A percentile compares a stretch with the other conserved stretches of the same genome.
Evolutionary conservation across 2,888 invertebrate genomes (phyloP).

Genomic region (Stenoptilia bipunctidactyla): DNA sequence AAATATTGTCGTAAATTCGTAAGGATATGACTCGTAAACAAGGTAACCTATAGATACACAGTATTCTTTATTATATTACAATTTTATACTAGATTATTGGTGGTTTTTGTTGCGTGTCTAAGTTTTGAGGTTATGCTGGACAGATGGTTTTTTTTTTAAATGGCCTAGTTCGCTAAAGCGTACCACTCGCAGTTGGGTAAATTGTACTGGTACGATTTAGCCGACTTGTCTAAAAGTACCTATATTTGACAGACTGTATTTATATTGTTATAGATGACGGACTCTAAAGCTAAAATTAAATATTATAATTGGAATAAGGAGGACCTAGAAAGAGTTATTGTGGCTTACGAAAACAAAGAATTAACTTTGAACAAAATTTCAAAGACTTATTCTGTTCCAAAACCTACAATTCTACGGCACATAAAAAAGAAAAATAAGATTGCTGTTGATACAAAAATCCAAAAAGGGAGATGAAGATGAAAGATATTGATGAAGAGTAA

Average conservation of each 20-base stretch:
- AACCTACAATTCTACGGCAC: conserved; percentile 7
- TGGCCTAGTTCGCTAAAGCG: conserved; percentile 5
- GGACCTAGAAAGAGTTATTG: conserved; percentile 4
- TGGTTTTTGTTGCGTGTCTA: conserved; percentile 8
- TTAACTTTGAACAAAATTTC: conserved; percentile 6
- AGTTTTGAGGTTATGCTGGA: conserved; percentile 7
- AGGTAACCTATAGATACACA: no score
- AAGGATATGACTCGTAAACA: no score
- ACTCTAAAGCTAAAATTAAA: conserved; percentile 7
- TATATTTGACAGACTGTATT: conserved; percentile 5
- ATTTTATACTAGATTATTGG: conserved; percentile 6
- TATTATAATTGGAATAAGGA: conserved; percentile 11
- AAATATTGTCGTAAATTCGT: no score
- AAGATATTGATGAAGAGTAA: no score
- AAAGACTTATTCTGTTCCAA: conserved; percentile 4
- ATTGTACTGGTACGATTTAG: conserved; percentile 6
- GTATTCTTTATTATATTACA: conserved; percentile 6
- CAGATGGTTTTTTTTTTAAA: conserved; percentile 3
- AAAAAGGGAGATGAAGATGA: conserved; percentile 11
- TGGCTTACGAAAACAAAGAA: conserved; percentile 2
- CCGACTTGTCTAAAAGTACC: conserved; percentile 2
- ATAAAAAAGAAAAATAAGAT: conserved; percentile 1
- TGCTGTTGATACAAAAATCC: conserved; percentile 5
- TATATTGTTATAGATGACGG: conserved; percentile 7
- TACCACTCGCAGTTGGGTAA: conserved; percentile 7